These are phyloP conservation scores for Xestia rhomboidea DNA, from an alignment of 2,888 invertebrate genomes.

Conservation along the genomic window DNA sequence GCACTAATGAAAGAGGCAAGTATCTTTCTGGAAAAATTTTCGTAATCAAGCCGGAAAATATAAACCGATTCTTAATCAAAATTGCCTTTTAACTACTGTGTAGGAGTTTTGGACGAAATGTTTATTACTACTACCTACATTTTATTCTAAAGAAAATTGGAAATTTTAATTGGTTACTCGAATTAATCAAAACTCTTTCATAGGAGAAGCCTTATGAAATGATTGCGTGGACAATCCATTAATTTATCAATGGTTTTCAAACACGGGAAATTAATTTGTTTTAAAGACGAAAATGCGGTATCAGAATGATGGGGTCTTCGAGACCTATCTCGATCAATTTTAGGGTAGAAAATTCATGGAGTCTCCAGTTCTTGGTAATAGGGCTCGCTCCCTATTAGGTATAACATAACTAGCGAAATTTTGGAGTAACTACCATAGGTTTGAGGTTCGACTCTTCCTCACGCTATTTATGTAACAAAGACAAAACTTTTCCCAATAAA, in stretches of 20 bases:
- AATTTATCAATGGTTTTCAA: background rate
- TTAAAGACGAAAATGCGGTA: background rate
- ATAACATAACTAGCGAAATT: background rate
- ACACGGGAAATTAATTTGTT: background rate
- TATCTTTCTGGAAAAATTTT: constrained; percentile 1
- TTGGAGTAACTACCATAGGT: background rate
- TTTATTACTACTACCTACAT: background rate
- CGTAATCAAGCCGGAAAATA: constrained; percentile 4
- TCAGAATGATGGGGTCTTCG: background rate
- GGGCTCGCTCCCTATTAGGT: background rate
- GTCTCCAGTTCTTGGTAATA: background rate
- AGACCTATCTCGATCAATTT: background rate
- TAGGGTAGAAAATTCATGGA: background rate
- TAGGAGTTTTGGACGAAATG: background rate
- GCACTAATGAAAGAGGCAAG: background rate
- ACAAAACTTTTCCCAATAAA: background rate
- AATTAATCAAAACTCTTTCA: constrained; percentile 44
- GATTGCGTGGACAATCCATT: constrained; percentile 27
- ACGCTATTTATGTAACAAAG: background rate
- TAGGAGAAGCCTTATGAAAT: constrained; percentile 29
- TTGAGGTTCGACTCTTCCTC: background rate
- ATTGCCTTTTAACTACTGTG: constrained; percentile 22
- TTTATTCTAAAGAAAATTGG: constrained; percentile 30
- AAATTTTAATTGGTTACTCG: constrained; percentile 36
- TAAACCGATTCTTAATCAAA: constrained; percentile 17